Evolutionary conservation across 1,140 invertebrate genomes (phyloP).

Genomic region (Aphelenchoides fujianensis): DNA sequence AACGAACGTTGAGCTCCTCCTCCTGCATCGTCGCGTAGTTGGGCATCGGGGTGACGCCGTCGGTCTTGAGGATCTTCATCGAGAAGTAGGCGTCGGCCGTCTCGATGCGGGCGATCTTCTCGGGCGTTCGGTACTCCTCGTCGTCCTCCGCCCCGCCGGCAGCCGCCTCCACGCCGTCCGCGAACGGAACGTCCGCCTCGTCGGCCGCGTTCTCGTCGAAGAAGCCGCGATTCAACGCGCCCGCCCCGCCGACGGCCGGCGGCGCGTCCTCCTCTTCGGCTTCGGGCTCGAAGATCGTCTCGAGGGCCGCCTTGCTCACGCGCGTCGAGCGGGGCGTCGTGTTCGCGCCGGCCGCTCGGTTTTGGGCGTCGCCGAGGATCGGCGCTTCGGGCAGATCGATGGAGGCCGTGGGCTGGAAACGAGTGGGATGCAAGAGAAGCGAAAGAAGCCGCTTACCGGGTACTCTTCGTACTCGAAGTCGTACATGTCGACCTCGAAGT

Average conservation of each 20-base stretch:
- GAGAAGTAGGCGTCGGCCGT: background rate
- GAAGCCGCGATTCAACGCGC: too few relatives aligned
- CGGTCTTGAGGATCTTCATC: conserved; percentile 20
- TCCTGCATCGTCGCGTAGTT: conserved; percentile 20
- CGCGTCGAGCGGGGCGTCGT: too few relatives aligned
- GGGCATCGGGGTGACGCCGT: conserved; percentile 15
- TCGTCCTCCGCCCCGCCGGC: too few relatives aligned
- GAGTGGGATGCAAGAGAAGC: too few relatives aligned
- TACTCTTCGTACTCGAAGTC: background rate
- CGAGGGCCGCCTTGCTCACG: too few relatives aligned
- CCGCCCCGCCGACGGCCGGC: too few relatives aligned
- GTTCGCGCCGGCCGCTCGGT: background rate
- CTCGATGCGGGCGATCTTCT: background rate
- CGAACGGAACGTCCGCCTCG: too few relatives aligned
- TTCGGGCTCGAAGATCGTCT: too few relatives aligned
- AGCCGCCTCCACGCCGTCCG: too few relatives aligned
- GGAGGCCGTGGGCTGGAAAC: too few relatives aligned
- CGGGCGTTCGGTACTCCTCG: background rate
- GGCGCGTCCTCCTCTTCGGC: too few relatives aligned
- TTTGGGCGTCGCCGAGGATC: background rate
- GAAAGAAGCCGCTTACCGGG: background rate
- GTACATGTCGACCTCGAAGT: background rate
- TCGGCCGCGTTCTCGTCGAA: too few relatives aligned
- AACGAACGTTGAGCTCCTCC: conserved; percentile 15
- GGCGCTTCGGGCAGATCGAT: background rate